A percentile compares a stretch with the other conserved stretches of the same genome.
phyloP scores from a whole-genome alignment of 2,113 vertebrate species.

The Pituophis catenifer region DNA sequence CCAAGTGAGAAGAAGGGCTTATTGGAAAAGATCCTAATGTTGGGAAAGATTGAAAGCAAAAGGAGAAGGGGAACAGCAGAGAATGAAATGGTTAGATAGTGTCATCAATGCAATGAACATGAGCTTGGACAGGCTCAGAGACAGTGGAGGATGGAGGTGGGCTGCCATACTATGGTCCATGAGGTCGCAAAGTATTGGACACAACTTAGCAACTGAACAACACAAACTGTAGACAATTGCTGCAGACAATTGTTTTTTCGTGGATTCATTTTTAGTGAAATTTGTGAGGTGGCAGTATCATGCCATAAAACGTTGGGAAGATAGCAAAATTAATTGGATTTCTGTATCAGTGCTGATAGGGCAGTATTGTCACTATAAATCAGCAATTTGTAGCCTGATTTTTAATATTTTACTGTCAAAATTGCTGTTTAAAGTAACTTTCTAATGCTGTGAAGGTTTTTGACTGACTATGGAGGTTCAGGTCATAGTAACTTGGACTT shows the following conservation, averaged over 20 bases:
- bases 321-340: not conserved
- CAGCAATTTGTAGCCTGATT: not conserved
- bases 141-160: not conserved
- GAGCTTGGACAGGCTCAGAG: not conserved
- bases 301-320: not conserved
- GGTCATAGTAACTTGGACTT: not conserved
- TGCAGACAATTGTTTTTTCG: not conserved
- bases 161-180: not conserved
- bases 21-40: not conserved
- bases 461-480: not conserved
- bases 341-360: not conserved
- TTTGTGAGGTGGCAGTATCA: not conserved
- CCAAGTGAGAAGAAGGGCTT: not conserved
- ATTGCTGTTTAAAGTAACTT: not conserved
- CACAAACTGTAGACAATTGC: not conserved
- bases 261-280: not conserved
- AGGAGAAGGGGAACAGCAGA: not conserved
- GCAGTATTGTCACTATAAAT: no score
- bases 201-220: not conserved
- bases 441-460: not conserved
- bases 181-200: not conserved
- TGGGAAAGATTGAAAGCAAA: not conserved
- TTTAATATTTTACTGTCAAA: not conserved
- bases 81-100: not conserved
- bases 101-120: not conserved